phyloP scores from a whole-genome alignment of 1,140 invertebrate species.

The Drosophila parabipectinata region DNA sequence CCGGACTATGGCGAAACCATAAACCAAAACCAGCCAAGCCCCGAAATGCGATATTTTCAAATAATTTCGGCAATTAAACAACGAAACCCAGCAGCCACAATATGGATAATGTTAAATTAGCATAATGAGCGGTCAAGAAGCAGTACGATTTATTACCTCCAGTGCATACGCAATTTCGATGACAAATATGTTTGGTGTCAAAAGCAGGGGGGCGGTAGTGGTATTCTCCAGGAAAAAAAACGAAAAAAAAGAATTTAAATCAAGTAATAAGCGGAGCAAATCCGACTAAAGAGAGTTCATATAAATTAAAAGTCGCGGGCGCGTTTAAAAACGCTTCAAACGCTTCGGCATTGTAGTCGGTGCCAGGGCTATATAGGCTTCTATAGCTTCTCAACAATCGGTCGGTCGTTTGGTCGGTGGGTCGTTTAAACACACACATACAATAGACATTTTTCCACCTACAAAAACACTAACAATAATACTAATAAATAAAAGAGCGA shows the following conservation, averaged over 20 bases:
- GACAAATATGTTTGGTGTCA: slow-evolving; percentile 39
- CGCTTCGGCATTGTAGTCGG: slow-evolving; percentile 57
- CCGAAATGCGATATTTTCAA: slow-evolving; percentile 20
- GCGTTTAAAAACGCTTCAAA: slow-evolving; percentile 65
- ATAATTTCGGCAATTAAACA: slow-evolving; percentile 39
- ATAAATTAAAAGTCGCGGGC: slow-evolving; percentile 48
- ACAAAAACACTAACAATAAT: slow-evolving; percentile 35
- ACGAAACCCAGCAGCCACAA: slow-evolving; percentile 3
- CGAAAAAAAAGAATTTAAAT: slow-evolving; percentile 1
- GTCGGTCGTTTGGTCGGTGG: background rate
- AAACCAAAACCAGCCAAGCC: slow-evolving; percentile 24
- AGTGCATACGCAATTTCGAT: slow-evolving; percentile 18
- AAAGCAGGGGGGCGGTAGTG: slow-evolving; percentile 4
- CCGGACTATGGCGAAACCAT: slow-evolving; percentile 26
- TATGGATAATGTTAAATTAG: slow-evolving; percentile 27
- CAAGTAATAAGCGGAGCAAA: slow-evolving; percentile 20
- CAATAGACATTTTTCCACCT: slow-evolving; percentile 36
- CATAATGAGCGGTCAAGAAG: slow-evolving; percentile 27
- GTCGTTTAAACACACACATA: slow-evolving; percentile 46
- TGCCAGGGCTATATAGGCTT: slow-evolving; percentile 22
- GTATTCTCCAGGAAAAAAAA: slow-evolving; percentile 7
- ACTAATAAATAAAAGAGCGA: slow-evolving; percentile 54
- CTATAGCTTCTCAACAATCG: background rate
- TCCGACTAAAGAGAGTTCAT: slow-evolving; percentile 28
- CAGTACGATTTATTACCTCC: slow-evolving; percentile 30